Conservation (phyloP, 2,113 vertebrate genomes). For the Thinocorus orbignyianus region DNA sequence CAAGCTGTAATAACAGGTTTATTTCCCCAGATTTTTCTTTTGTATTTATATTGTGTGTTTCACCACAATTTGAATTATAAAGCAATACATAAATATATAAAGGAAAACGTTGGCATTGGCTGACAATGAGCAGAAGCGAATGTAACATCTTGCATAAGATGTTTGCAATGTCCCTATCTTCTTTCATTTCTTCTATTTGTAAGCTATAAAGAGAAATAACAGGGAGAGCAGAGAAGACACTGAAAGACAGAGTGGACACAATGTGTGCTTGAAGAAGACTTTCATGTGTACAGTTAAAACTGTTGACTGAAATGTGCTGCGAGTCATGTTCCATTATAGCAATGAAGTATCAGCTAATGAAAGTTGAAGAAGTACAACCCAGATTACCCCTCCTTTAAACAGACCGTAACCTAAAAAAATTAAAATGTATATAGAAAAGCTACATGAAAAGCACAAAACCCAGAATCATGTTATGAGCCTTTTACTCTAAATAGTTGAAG, state of each 20-base stretch:
- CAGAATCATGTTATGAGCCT: neutral
- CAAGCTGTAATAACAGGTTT: neutral
- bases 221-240: neutral
- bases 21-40: neutral
- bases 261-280: neutral
- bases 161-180: neutral
- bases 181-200: neutral
- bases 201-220: neutral
- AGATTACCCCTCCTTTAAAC: neutral
- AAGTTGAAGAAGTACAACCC: neutral
- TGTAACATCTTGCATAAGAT: neutral
- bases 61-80: neutral
- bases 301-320: neutral
- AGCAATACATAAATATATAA: neutral
- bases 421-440: neutral
- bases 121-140: neutral
- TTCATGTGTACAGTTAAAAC: neutral
- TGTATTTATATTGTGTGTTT: neutral
- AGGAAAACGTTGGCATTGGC: neutral
- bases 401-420: neutral
- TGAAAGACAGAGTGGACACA: neutral
- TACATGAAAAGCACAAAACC: neutral
- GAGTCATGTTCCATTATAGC: slow-evolving; percentile 12
- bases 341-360: neutral
- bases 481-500: neutral